Conservation (phyloP, 2,113 vertebrate species). For the Alligator mississippiensis region DNA sequence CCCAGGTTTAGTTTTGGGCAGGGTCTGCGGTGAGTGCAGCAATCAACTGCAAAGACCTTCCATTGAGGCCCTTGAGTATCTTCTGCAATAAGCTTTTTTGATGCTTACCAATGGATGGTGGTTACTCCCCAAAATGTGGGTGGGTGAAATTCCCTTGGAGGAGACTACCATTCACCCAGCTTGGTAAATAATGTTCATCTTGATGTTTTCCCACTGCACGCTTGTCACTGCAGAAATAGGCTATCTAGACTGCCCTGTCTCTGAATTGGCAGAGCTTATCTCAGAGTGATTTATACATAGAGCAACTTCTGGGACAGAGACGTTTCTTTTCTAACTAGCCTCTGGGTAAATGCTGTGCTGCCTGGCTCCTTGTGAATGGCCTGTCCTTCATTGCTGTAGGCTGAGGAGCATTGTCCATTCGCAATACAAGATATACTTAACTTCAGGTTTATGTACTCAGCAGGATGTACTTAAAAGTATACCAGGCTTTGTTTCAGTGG, state of each 20-base stretch:
- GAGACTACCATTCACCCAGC: background rate
- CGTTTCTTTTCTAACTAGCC: background rate
- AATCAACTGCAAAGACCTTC: background rate
- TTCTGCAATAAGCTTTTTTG: background rate
- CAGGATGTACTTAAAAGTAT: no score
- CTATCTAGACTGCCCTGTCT: background rate
- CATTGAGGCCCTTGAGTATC: background rate
- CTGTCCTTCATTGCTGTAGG: background rate
- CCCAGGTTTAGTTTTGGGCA: constrained; percentile 13
- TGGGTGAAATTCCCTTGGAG: background rate
- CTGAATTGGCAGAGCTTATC: background rate
- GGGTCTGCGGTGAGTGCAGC: background rate
- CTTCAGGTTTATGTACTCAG: no score
- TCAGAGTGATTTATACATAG: background rate
- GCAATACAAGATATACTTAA: background rate
- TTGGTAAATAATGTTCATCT: background rate
- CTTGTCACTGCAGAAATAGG: background rate
- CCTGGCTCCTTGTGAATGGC: background rate
- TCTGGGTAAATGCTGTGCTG: background rate
- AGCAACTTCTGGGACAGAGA: background rate
- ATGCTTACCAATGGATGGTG: background rate
- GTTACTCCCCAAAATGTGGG: background rate
- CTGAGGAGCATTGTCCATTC: background rate
- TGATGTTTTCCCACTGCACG: background rate
- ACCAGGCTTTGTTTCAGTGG: no score